Conservation (phyloP, 2,888 invertebrate species). For the Drosophila buzzatii region DNA sequence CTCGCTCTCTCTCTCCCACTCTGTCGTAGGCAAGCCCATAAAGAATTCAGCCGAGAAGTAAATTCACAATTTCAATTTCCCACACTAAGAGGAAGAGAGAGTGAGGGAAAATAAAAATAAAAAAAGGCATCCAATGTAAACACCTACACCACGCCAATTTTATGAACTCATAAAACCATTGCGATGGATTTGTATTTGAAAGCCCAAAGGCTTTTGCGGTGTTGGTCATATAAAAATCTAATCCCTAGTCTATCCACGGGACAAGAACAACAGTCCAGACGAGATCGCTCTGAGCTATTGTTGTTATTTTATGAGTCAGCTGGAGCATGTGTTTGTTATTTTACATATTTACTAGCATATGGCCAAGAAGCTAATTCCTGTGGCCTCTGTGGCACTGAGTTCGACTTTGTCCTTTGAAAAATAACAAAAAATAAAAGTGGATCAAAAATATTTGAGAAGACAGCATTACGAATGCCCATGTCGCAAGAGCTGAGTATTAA, state of each 20-base stretch:
- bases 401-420: constrained; percentile 13
- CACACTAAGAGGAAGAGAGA: neutral
- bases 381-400: neutral
- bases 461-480: constrained; percentile 1
- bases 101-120: constrained; percentile 17
- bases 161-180: constrained; percentile 80
- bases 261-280: neutral
- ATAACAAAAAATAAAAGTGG: constrained; percentile 9
- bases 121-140: constrained; percentile 45
- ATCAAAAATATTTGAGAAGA: neutral
- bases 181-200: constrained; percentile 70
- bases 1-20: neutral
- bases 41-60: constrained; percentile 70
- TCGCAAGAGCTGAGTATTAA: constrained; percentile 3
- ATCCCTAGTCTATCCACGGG: constrained; percentile 25
- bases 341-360: constrained; percentile 31
- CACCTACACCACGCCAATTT: constrained; percentile 67
- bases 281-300: constrained; percentile 42
- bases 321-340: constrained; percentile 44
- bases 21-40: constrained; percentile 30
- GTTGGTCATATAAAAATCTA: constrained; percentile 59
- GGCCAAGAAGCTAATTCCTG: constrained; percentile 21
- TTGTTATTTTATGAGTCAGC: constrained; percentile 43
- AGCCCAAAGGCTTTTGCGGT: constrained; percentile 57
- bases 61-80: constrained; percentile 78